Evolutionary conservation across 2,113 vertebrate species (phyloP).

Genomic region (Sinocyclocheilus rhinocerous): DNA sequence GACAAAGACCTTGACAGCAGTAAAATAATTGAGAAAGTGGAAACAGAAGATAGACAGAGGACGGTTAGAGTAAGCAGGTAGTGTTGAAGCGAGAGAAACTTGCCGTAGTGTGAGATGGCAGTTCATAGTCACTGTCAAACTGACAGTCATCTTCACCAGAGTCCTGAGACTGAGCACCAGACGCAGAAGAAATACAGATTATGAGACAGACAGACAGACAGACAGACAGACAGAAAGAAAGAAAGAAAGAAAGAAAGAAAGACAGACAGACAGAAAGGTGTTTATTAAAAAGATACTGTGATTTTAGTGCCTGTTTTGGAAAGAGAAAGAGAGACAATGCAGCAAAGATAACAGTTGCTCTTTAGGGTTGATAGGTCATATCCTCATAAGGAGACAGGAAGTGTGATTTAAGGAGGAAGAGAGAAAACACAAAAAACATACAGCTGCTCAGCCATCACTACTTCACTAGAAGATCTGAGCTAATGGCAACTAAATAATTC

Average conservation of each 20-base stretch:
- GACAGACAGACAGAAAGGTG: slow-evolving; percentile 48
- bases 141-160: slow-evolving; percentile 85
- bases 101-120: slow-evolving; percentile 80
- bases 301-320: not conserved
- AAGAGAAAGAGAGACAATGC: not conserved
- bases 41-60: not conserved
- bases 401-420: slow-evolving; percentile 44
- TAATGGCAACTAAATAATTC: not conserved
- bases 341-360: slow-evolving; percentile 21
- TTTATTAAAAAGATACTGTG: not conserved
- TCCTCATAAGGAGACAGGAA: slow-evolving; percentile 46
- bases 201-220: slow-evolving; percentile 48
- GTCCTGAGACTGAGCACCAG: slow-evolving; percentile 75
- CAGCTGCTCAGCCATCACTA: slow-evolving; percentile 4
- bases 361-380: slow-evolving; percentile 22
- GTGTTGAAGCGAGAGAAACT: slow-evolving; percentile 73
- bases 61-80: slow-evolving; percentile 52
- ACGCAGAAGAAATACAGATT: slow-evolving; percentile 40
- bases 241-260: slow-evolving; percentile 38
- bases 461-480: not conserved
- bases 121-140: slow-evolving; percentile 86
- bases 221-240: slow-evolving; percentile 72
- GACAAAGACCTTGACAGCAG: not conserved
- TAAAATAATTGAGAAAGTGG: not conserved
- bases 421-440: slow-evolving; percentile 17